These are phyloP conservation scores for Lissocephala sabroskyi DNA, from an alignment of 2,888 invertebrate species.

Conservation along the genomic window DNA sequence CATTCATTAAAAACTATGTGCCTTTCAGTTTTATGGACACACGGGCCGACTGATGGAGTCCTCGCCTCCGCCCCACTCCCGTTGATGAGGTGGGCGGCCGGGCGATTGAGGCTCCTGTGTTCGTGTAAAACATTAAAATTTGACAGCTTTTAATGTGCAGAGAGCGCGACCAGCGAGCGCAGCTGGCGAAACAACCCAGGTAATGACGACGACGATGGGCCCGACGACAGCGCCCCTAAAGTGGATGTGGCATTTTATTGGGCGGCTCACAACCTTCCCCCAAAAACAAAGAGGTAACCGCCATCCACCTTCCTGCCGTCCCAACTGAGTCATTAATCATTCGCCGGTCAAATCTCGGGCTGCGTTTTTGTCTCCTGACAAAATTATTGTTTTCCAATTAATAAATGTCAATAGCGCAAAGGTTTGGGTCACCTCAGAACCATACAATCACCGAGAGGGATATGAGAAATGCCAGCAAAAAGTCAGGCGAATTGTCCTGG, in stretches of 20 bases:
- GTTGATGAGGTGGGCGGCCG: not conserved
- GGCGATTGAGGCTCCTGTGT: slow-evolving; percentile 17
- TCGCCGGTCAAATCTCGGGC: no score
- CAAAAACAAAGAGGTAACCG: no score
- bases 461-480: no score
- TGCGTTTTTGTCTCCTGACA: slow-evolving; percentile 20
- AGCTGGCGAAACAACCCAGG: slow-evolving; percentile 20
- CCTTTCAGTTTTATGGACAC: slow-evolving; percentile 39
- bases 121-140: slow-evolving; percentile 62
- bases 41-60: not conserved
- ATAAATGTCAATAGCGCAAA: slow-evolving; percentile 64
- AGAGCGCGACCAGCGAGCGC: slow-evolving; percentile 20
- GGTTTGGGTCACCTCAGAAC: no score
- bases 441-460: no score
- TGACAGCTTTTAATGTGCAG: slow-evolving; percentile 55
- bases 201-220: no score
- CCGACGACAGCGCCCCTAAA: no score
- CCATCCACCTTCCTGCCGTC: slow-evolving; percentile 1
- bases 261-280: no score
- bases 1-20: slow-evolving; percentile 45
- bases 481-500: not conserved
- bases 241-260: no score
- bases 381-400: slow-evolving; percentile 65
- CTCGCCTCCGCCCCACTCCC: not conserved
- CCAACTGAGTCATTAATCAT: slow-evolving; percentile 30